Base-by-base conservation (phyloP, 2,888 invertebrate species). In the Timema cristinae region DNA sequence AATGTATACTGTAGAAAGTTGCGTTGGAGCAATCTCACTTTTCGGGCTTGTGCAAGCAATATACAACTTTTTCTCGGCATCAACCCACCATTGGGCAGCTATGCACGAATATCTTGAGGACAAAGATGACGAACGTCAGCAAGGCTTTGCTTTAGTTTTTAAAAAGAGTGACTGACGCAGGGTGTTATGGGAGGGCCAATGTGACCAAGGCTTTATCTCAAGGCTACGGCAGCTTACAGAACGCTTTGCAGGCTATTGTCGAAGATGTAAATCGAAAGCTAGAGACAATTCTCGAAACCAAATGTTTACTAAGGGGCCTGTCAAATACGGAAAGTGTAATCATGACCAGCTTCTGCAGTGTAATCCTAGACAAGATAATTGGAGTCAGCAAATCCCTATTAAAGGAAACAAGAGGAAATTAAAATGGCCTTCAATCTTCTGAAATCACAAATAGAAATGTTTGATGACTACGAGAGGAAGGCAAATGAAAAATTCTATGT, bases 171-270 rank as follows among this genome's bases (percentile, higher is more conserved):
- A 4, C 4, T 54, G n/a, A 54, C 54, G 4, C n/a, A 13, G 2
- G n/a, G 11, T 54, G 11, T n/a, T n/a, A 4, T 54, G 54, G 2
- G n/a, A 54, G 54, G 11, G n/a, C 11, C 54, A 4, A 2, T 13
- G 54, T 2, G 11, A n/a, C 11, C 11, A n/a, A 54, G n/a, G 11
- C n/a, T 2, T 11, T n/a, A 2, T 13, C 54, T 4, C 11, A 11
- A 13, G 54, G 11, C n/a, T 54, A n/a, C 54, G 4, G 54, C 54
- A 54, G 54, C n/a, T 54, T 54, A 13, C 54, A 54, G 54, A 54
- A 54, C 11, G 54, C 54, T 54, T n/a, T 54, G 54, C n/a, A 54
- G 54, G 11, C 11, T 54, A 54, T 54, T 54, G 54, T n/a, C n/a
- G 4, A n/a, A 11, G 54, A 54, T 54, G n/a, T 1, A n/a, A 54